A percentile compares a stretch with the other conserved stretches of the same genome.
Evolutionary conservation across 1,140 invertebrate species (phyloP).

Genomic region (Cyclargus thomasi): DNA sequence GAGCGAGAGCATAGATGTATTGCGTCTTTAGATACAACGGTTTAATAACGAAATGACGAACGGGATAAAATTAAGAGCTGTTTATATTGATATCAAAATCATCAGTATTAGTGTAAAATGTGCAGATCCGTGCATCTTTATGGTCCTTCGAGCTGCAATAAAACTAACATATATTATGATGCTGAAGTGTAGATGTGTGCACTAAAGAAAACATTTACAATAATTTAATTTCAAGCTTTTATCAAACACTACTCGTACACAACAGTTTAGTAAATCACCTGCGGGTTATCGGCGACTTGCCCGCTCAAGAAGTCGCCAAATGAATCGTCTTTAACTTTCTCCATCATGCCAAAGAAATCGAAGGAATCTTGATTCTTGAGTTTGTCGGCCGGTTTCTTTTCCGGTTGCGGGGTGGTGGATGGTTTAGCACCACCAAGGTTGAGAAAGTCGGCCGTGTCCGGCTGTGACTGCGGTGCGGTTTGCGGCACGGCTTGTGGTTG

Average conservation of each 20-base stretch:
- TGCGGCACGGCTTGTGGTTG: constrained; percentile 6
- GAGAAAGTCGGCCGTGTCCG: constrained; percentile 50
- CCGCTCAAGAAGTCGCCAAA: constrained; percentile 68
- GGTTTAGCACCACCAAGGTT: constrained; percentile 33
- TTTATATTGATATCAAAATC: no score
- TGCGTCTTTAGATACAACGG: no score
- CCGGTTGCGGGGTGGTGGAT: constrained; percentile 19
- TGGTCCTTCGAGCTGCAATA: no score
- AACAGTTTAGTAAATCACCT: constrained; percentile 31
- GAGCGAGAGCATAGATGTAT: no score
- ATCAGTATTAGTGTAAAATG: no score
- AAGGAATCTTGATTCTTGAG: constrained; percentile 63
- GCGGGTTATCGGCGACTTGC: constrained; percentile 36
- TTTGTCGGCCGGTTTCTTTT: constrained; percentile 36
- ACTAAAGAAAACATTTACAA: no score
- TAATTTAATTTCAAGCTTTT: not conserved
- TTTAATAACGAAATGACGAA: no score
- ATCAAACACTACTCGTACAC: not conserved
- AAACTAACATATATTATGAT: no score
- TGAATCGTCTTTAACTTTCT: constrained; percentile 46
- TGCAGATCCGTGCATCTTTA: no score
- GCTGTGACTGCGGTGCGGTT: constrained; percentile 4
- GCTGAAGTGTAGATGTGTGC: no score
- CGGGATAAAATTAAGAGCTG: no score
- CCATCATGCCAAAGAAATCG: constrained; percentile 70